These are phyloP conservation scores for Pristionchus maxplancki DNA, from an alignment of 2,888 invertebrate genomes.

Conservation along the genomic window DNA sequence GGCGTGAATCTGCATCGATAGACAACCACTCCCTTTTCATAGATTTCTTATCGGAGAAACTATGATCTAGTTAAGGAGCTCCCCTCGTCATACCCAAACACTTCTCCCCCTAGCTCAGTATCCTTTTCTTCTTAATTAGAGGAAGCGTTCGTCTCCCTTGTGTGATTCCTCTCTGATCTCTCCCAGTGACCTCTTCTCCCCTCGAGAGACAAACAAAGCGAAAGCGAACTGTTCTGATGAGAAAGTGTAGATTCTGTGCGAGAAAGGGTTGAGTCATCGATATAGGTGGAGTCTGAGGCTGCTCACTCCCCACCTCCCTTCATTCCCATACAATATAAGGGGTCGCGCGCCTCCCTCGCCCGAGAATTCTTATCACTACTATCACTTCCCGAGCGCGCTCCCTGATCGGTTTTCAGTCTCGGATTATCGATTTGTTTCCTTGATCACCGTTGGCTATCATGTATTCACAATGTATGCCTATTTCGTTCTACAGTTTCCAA, in stretches of 20 bases:
- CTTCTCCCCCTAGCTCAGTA: neutral
- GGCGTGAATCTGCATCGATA: neutral
- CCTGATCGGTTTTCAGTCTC: neutral
- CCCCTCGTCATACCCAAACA: conserved; percentile 23
- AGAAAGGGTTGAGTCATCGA: neutral
- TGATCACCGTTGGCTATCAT: neutral
- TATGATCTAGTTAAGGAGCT: neutral
- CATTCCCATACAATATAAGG: neutral
- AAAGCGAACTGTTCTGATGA: neutral
- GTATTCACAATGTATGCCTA: neutral
- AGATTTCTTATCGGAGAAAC: neutral
- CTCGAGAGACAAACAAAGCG: conserved; percentile 18
- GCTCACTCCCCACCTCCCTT: neutral
- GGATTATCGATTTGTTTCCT: neutral
- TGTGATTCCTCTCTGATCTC: neutral
- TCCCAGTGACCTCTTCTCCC: neutral
- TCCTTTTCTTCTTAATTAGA: neutral
- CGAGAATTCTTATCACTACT: conserved; percentile 2
- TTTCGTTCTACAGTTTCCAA: neutral
- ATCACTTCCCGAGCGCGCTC: neutral
- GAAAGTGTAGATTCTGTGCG: conserved; percentile 1
- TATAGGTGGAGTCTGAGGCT: neutral
- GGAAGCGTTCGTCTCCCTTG: neutral
- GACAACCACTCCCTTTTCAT: neutral
- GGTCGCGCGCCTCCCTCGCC: conserved; percentile 1